Percentiles rank a stretch among this genome's conserved stretches.
Conservation (phyloP, 2,797 vertebrate genomes). For the Jordanella pulchra region DNA sequence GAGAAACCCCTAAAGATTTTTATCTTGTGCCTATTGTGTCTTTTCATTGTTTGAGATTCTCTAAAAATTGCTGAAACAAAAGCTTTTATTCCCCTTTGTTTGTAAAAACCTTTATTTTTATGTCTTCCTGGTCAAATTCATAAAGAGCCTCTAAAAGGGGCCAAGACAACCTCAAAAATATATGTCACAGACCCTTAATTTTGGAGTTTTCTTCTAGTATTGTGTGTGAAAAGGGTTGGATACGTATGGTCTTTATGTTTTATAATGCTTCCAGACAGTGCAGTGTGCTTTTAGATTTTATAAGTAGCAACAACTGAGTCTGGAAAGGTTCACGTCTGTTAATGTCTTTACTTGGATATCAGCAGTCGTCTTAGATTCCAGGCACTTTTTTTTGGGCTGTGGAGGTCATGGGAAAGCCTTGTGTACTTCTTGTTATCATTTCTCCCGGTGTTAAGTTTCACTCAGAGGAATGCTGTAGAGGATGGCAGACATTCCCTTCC, state of each 20-base stretch:
- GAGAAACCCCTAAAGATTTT: no score
- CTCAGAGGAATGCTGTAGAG: slow-evolving; percentile 67
- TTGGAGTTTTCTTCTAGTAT: not conserved
- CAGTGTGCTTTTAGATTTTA: slow-evolving; percentile 9
- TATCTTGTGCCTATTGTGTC: not conserved
- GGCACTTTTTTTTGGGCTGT: slow-evolving; percentile 49
- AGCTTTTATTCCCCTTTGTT: not conserved
- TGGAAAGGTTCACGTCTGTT: slow-evolving; percentile 18
- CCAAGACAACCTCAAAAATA: not conserved
- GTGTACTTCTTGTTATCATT: slow-evolving; percentile 67
- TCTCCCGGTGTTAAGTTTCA: slow-evolving; percentile 79
- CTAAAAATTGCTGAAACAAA: not conserved
- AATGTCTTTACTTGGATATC: slow-evolving; percentile 41
- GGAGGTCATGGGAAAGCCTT: slow-evolving; percentile 81
- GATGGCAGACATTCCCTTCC: slow-evolving; percentile 66
- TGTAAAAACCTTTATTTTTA: not conserved
- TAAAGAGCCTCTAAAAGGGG: not conserved
- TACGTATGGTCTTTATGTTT: not conserved
- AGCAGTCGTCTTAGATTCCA: slow-evolving; percentile 40
- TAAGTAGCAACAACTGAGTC: slow-evolving; percentile 11
- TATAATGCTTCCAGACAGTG: not conserved
- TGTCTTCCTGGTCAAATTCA: not conserved
- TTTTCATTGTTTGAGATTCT: not conserved
- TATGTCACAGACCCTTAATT: not conserved
- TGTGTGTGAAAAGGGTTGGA: not conserved